A percentile compares a stretch with the other conserved stretches of the same genome.
These are phyloP conservation scores for Leptodactylus fuscus DNA, from an alignment of 2,113 vertebrate genomes.

Conservation along the genomic window DNA sequence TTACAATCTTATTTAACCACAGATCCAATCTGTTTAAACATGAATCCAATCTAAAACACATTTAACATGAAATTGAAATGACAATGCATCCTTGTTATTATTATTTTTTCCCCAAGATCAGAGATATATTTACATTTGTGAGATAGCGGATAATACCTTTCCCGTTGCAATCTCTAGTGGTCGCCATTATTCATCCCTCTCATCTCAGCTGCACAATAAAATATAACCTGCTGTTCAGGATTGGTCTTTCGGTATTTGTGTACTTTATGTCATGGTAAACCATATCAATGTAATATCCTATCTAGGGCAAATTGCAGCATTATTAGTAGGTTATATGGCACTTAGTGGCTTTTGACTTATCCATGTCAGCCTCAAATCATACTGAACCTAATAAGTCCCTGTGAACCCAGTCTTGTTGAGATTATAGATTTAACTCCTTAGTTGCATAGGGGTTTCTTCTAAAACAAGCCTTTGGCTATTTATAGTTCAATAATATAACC, in stretches of 20 bases:
- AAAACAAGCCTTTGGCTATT: not conserved
- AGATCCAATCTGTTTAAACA: conserved; percentile 49
- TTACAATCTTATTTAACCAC: conserved; percentile 44
- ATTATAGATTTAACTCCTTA: conserved; percentile 20
- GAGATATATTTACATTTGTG: conserved; percentile 34
- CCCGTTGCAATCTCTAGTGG: not conserved
- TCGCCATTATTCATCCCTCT: not conserved
- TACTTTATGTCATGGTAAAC: not conserved
- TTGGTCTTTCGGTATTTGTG: not conserved
- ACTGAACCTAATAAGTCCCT: conserved; percentile 25
- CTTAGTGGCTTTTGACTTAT: conserved; percentile 31
- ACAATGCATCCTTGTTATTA: conserved; percentile 29
- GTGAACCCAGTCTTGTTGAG: conserved; percentile 1
- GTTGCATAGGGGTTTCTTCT: not conserved
- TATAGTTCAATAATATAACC: not conserved
- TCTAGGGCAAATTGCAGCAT: not conserved
- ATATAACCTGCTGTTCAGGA: not conserved
- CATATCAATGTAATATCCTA: not conserved
- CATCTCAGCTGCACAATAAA: not conserved
- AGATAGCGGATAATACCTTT: conserved; percentile 1
- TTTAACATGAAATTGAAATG: conserved; percentile 44
- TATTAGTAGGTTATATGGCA: not conserved
- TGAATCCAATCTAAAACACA: conserved; percentile 45
- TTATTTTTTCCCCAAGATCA: not conserved
- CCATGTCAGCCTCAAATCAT: not conserved